These are phyloP conservation scores for Lamellibrachia satsuma DNA, from an alignment of 2,888 invertebrate species.

Conservation along the genomic window DNA sequence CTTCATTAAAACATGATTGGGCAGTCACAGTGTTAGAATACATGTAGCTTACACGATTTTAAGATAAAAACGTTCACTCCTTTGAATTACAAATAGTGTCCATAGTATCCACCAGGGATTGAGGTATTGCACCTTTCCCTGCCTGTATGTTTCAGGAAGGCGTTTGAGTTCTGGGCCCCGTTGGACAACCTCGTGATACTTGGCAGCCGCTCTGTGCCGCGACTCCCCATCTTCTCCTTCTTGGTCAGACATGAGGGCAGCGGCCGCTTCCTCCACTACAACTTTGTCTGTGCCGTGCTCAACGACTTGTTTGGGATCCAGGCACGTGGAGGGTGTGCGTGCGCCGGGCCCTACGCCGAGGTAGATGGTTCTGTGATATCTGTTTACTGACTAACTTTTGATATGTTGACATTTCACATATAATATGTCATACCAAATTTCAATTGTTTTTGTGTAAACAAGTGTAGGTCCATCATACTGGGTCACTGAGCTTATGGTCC, in stretches of 20 bases:
- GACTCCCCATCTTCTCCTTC: slow-evolving; percentile 84
- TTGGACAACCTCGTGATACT: slow-evolving; percentile 74
- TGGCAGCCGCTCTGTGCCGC: slow-evolving; percentile 69
- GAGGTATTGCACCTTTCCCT: too few species aligned
- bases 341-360: slow-evolving; percentile 82
- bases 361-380: slow-evolving; percentile 40
- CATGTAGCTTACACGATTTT: too few species aligned
- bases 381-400: too few species aligned
- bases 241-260: slow-evolving; percentile 80
- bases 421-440: too few species aligned
- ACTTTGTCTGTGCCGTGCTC: slow-evolving; percentile 84
- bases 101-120: too few species aligned
- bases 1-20: too few species aligned
- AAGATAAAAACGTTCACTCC: neutral
- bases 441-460: too few species aligned
- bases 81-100: too few species aligned
- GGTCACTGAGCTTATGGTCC: too few species aligned
- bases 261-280: slow-evolving; percentile 86
- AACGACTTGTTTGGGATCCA: slow-evolving; percentile 94
- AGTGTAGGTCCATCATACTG: too few species aligned
- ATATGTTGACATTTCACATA: too few species aligned
- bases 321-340: slow-evolving; percentile 71
- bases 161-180: slow-evolving; percentile 70
- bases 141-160: slow-evolving; percentile 43
- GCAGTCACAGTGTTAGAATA: too few species aligned